Evolutionary conservation across 1,140 invertebrate species (phyloP), one percentile per base, ranked within the genome.

Genomic region (Physella acuta): DNA sequence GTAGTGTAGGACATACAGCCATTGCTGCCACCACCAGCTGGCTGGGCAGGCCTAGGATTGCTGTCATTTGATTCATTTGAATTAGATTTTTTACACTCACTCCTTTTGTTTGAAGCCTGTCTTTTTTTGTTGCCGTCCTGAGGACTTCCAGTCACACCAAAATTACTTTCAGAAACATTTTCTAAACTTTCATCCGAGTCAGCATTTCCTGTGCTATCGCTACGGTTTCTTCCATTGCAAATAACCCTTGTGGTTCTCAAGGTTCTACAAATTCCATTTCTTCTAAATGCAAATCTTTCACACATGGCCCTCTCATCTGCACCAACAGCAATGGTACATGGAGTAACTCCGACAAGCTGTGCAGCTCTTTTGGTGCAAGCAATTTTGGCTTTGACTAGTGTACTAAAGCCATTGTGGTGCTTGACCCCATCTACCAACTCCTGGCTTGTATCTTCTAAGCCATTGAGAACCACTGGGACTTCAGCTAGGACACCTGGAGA

Each of bases 101-200:
- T 55, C 2, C 37, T 34, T 34, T 39, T 67, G 14, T 51, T 28
- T 28, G 53, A 33, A 39, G 1, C 30, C 16, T 39, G 30, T 20
- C 31, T 30, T 30, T 28, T 68, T 51, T 68, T 68, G 26, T 33
- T 68, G 20, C 30, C 55, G 11, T 51, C 66, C 31, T 68, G 49
- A 28, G 66, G 66, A 49, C 30, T 58, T 26, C 36, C 66, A 55
- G 53, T 36, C 1, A 26, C 4, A 11, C 5, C 11, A 58, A 68
- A 55, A 34, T 28, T 68, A 17, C 16, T n/a, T n/a, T 60, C 56
- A 49, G 66, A 68, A 34, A 68, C 2, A 30, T 68, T 68, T 60
- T 68, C 66, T n/a, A 60, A 59, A 60, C 66, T 68, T 34, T 68
- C 66, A 60, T 68, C 66, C 39, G 66, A 68, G 49, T 68, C 66